These are phyloP conservation scores for Prunella himalayana DNA, from an alignment of 2,113 vertebrate genomes.

Conservation along the genomic window DNA sequence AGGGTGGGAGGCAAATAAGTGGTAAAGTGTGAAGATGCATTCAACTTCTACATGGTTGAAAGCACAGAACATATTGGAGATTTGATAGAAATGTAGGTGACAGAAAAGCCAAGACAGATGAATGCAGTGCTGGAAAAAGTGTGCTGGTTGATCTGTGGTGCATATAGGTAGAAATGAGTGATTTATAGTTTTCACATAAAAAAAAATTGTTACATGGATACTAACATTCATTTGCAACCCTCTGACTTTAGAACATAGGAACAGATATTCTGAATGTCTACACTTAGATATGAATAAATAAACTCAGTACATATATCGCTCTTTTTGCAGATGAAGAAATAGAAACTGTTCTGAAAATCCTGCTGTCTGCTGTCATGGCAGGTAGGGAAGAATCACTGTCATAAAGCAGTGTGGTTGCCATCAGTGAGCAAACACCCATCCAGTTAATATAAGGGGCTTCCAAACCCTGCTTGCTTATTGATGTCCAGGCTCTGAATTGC, in stretches of 20 bases:
- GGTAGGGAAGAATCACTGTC: neutral
- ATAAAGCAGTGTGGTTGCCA: neutral
- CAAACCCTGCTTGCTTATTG: neutral
- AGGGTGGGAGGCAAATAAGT: neutral
- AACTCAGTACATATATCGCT: fast-evolving
- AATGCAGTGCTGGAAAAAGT: neutral
- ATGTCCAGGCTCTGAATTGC: neutral
- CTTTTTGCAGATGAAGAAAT: neutral
- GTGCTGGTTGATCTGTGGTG: neutral
- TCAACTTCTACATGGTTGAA: neutral
- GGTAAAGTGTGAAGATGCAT: neutral
- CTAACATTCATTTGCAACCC: neutral
- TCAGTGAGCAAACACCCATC: neutral
- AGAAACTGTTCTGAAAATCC: neutral
- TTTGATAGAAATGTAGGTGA: neutral
- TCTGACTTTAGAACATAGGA: neutral
- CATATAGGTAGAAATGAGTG: neutral
- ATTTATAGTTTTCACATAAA: neutral
- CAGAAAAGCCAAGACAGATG: neutral
- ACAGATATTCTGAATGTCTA: neutral
- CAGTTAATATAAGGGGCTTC: neutral
- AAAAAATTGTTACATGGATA: neutral
- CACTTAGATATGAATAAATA: neutral
- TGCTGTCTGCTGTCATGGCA: neutral
- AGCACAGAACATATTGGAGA: neutral